phyloP scores from a whole-genome alignment of 2,888 invertebrate species.

The Idaea dimidiata region DNA sequence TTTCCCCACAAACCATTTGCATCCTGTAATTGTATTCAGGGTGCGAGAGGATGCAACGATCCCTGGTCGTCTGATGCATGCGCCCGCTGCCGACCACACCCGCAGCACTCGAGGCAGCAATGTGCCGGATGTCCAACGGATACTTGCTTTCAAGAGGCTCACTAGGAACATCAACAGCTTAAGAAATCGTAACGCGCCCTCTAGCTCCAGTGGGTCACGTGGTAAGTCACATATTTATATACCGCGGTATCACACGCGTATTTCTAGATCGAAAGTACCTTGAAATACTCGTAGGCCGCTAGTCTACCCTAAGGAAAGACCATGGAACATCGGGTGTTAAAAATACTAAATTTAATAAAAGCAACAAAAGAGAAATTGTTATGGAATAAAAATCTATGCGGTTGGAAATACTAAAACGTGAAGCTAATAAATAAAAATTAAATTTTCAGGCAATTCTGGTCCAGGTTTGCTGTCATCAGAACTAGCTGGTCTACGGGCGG shows the following conservation, averaged over 20 bases:
- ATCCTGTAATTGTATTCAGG: neutral
- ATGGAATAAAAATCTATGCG: too few relatives aligned
- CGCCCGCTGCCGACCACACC: constrained; percentile 23
- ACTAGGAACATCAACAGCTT: constrained; percentile 30
- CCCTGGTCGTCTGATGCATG: constrained; percentile 22
- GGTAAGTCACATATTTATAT: neutral
- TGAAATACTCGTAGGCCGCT: too few relatives aligned
- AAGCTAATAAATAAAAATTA: too few relatives aligned
- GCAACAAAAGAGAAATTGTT: too few relatives aligned
- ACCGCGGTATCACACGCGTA: too few relatives aligned
- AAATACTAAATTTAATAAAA: too few relatives aligned
- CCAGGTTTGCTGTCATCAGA: neutral
- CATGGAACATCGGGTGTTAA: too few relatives aligned
- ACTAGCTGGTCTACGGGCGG: neutral
- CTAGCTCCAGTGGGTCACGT: neutral
- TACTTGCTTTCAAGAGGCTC: constrained; percentile 45
- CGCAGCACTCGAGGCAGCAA: constrained; percentile 11
- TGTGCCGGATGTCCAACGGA: constrained; percentile 36
- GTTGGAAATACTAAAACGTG: too few relatives aligned
- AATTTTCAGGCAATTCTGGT: neutral
- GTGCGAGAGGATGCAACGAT: constrained; percentile 8
- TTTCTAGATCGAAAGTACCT: too few relatives aligned
- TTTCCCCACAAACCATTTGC: constrained; percentile 6
- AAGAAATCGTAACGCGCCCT: constrained; percentile 15
- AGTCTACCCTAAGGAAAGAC: too few relatives aligned